Base-by-base conservation (phyloP, 2,113 vertebrate genomes). In the Nettapus auritus region DNA sequence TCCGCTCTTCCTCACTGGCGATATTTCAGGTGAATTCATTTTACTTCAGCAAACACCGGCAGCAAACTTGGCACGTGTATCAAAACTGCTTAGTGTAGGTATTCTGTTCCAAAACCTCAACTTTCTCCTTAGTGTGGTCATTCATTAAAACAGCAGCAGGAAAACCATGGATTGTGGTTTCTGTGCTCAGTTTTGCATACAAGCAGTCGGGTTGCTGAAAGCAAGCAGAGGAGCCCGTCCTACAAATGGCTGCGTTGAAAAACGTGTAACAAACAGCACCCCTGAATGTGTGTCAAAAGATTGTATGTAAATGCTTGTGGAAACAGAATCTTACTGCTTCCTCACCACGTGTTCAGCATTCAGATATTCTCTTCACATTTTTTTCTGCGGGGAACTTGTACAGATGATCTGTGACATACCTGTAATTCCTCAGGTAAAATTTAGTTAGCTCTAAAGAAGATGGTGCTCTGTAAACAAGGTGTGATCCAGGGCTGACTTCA, bases 311-410 rank as follows among this genome's bases (percentile, higher is more conserved):
- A 18, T 18, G 46, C 36, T 73, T 38, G 46, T 40, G 38, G 12
- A 50, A 56, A 9, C 3, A 2, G 0, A 1, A 6, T 16, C 19
- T n/a, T n/a, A 1, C 44, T 0, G 0, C 40, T 71, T 82, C 78
- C 19, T 86, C 15, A 6, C 42, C 87, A 14, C 66, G 33, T 53
- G 75, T 64, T 75, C 56, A 44, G 46, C 56, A 4, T 40, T n/a
- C 5, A 1, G n/a, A 14, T 26, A 36, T 16, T 25, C 19, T 62
- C 22, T 81, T 23, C 15, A 22, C 2, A 3, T 74, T 63, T 52
- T 62, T 3, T 46, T 52, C 33, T 48, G 0, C 25, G 38, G 11
- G 19, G 8, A 11, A 78, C 80, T 92, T 63, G 8, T 66, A 5
- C 26, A 67, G 31, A 21, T 50, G 31, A 25, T 26, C 8, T 20